Percentiles rank a stretch among this genome's conserved stretches.
Conservation (phyloP, 2,797 vertebrate genomes). For the Lacerta agilis region DNA sequence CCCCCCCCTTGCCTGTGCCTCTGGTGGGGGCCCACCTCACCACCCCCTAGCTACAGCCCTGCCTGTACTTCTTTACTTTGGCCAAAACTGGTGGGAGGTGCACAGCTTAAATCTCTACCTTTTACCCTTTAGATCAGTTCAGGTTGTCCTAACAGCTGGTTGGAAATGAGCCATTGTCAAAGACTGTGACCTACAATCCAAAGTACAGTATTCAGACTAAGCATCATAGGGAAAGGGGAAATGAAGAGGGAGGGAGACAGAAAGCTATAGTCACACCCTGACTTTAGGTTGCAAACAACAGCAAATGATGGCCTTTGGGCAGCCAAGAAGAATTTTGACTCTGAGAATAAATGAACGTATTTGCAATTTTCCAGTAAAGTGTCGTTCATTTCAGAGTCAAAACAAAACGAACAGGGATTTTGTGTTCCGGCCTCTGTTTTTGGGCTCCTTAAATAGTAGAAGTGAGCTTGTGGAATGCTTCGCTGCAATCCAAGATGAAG, state of each 20-base stretch:
- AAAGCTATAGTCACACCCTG: slow-evolving; percentile 1
- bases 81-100: too few species aligned
- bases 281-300: too few species aligned
- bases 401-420: not conserved
- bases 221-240: not conserved
- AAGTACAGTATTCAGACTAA: not conserved
- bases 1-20: too few species aligned
- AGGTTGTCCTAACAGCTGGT: not conserved
- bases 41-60: too few species aligned
- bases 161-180: not conserved
- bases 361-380: not conserved
- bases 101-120: not conserved
- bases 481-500: not conserved
- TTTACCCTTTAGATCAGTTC: not conserved
- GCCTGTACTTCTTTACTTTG: too few species aligned
- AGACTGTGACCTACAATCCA: not conserved
- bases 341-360: not conserved
- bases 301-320: too few species aligned
- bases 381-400: not conserved
- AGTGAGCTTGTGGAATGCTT: not conserved
- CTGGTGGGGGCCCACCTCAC: too few species aligned
- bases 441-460: not conserved
- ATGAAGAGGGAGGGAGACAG: not conserved
- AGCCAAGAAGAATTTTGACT: not conserved
- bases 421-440: not conserved